phyloP scores from a whole-genome alignment of 1,140 invertebrate species.

The Drosophila pseudoananassae region DNA sequence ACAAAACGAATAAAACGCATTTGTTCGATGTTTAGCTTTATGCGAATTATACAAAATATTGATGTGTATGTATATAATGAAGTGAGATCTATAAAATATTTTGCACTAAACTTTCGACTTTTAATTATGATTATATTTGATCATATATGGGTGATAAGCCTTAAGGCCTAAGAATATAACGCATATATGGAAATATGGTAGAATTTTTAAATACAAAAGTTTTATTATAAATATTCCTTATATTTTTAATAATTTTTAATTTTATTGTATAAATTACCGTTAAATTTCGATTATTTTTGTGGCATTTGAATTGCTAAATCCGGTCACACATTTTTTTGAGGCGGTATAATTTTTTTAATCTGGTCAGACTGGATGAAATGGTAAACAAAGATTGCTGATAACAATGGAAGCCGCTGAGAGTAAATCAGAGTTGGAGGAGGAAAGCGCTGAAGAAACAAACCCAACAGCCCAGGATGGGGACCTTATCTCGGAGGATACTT shows the following conservation, averaged over 20 bases:
- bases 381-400: conserved; percentile 1
- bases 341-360: no score
- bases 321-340: background rate
- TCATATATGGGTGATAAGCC: no score
- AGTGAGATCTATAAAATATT: conserved; percentile 29
- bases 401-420: conserved; percentile 27
- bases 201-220: no score
- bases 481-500: background rate
- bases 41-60: conserved; percentile 16
- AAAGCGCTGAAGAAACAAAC: background rate
- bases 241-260: no score
- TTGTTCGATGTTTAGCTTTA: conserved; percentile 25
- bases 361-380: background rate
- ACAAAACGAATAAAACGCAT: conserved; percentile 18
- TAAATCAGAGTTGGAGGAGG: conserved; percentile 17
- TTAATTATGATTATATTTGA: background rate
- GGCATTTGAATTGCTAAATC: background rate
- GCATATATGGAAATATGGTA: no score
- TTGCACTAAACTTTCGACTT: conserved; percentile 9
- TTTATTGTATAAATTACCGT: no score
- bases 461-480: background rate
- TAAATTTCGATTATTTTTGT: no score
- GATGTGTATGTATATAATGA: conserved; percentile 36
- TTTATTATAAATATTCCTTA: no score
- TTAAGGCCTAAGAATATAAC: no score